Evolutionary conservation across 2,888 invertebrate genomes (phyloP), one percentile per base, ranked within the genome.

Genomic region (Drosophila niveifrons): DNA sequence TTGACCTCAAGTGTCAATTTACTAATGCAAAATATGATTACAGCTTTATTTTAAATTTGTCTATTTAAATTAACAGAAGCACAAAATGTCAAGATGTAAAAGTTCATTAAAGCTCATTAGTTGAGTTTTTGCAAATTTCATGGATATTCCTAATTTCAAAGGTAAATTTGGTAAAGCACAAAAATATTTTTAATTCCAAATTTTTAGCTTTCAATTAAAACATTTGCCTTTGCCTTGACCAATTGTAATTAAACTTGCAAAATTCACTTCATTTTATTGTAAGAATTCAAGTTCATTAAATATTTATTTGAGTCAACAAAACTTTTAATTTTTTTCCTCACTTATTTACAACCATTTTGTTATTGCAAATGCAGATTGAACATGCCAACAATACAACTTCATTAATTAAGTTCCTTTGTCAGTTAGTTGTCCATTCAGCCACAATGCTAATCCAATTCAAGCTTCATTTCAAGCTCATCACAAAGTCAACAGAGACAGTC

Each of bases 401-500:
- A 76, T 76, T 69, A 78, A 63, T 65, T 61, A 59, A 75, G 62
- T 62, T 52, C 41, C 47, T 36, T 56, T 65, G 75, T 56, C 55
- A 59, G 69, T 52, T 63, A 59, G 69, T 52, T 63, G 43, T 44
- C 36, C 36, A 55, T 59, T 13, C 15, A 28, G 13, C 17, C 66
- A 57, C 56, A 63, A 55, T 55, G 13, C 50, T 78, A 61, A 78
- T 69, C 52, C 62, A 63, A 75, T 62, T 78, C 41, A 41, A 51
- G 65, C 64, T 58, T 48, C 62, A 74, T 68, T 74, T 61, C 53
- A 29, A 57, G 50, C 74, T 59, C 69, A 68, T 61, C 55, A 58
- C 63, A 78, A 65, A 75, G 79, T 78, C 75, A 78, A 75, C 64
- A 77, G 17, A 39, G 2, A 39, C 17, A 36, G 34, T 10, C 34